These are phyloP conservation scores for Macrotus californicus DNA, from an alignment of 2,113 vertebrate genomes.

Conservation along the genomic window DNA sequence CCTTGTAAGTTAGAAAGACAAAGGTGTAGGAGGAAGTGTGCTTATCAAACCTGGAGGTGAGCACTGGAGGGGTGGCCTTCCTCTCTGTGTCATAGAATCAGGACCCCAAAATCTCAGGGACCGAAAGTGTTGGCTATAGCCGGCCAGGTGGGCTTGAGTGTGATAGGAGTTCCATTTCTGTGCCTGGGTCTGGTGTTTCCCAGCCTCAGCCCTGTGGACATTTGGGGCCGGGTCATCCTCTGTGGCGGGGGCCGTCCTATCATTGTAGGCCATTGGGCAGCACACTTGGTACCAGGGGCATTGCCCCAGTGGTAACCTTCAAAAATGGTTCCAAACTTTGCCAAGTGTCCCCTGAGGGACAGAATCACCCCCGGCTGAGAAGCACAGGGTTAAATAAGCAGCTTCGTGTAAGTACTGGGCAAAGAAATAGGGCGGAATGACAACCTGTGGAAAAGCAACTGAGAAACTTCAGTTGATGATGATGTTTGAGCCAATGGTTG, in stretches of 20 bases:
- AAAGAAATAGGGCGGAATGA: not conserved
- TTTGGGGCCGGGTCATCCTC: not conserved
- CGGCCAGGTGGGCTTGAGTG: no score
- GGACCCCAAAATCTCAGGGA: not conserved
- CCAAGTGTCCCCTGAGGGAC: not conserved
- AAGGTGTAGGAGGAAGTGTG: not conserved
- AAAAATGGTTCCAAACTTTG: not conserved
- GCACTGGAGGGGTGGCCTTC: not conserved
- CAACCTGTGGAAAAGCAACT: not conserved
- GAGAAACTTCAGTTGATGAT: not conserved
- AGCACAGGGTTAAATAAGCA: not conserved
- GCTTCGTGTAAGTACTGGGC: not conserved
- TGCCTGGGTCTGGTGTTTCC: not conserved
- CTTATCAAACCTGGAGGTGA: not conserved
- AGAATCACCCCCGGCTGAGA: not conserved
- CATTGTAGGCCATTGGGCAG: no score
- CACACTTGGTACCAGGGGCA: accelerated
- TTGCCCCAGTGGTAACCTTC: accelerated
- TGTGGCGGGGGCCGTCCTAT: not conserved
- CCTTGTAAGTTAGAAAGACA: not conserved
- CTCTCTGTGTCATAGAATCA: not conserved
- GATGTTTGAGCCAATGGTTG: not conserved
- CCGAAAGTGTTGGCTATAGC: not conserved
- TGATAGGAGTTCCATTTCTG: accelerated
- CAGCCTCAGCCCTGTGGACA: accelerated